A percentile compares a stretch with the other conserved stretches of the same genome.
Conservation (phyloP, 2,113 vertebrate genomes). For the Ammodytes marinus region DNA sequence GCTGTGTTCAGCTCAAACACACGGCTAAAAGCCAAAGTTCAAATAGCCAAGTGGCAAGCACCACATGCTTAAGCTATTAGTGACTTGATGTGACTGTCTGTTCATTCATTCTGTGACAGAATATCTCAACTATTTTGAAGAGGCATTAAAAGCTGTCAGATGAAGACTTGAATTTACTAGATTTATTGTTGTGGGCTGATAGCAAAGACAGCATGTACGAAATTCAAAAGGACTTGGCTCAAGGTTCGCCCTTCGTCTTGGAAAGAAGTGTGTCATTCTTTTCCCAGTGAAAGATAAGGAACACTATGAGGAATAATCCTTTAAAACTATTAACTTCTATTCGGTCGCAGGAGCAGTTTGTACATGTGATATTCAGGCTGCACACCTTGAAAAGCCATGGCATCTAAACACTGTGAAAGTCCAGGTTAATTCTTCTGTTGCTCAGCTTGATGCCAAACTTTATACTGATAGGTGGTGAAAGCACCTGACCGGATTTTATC, state of each 20-base stretch:
- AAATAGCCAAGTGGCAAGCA: conserved; percentile 17
- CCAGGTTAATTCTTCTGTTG: background rate
- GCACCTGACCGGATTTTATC: conserved; percentile 11
- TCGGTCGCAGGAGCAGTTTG: background rate
- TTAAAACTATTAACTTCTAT: background rate
- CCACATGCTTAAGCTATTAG: conserved; percentile 11
- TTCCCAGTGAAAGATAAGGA: background rate
- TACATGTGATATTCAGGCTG: conserved; percentile 6
- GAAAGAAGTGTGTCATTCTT: conserved; percentile 7
- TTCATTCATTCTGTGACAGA: conserved; percentile 7
- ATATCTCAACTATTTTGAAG: background rate
- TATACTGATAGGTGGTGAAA: conserved; percentile 43
- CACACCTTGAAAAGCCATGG: background rate
- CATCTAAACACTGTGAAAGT: conserved; percentile 23
- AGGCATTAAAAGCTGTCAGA: background rate
- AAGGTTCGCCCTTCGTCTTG: background rate
- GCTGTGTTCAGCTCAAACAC: conserved; percentile 53
- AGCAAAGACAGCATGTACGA: background rate
- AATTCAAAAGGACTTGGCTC: background rate
- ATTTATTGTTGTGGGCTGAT: background rate
- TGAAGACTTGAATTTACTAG: background rate
- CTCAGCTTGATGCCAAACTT: conserved; percentile 39
- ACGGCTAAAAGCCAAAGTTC: conserved; percentile 58
- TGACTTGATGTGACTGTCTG: conserved; percentile 1
- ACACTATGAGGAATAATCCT: background rate